Evolutionary conservation across 2,113 vertebrate species (phyloP).

Genomic region (Rhinichthys klamathensis): DNA sequence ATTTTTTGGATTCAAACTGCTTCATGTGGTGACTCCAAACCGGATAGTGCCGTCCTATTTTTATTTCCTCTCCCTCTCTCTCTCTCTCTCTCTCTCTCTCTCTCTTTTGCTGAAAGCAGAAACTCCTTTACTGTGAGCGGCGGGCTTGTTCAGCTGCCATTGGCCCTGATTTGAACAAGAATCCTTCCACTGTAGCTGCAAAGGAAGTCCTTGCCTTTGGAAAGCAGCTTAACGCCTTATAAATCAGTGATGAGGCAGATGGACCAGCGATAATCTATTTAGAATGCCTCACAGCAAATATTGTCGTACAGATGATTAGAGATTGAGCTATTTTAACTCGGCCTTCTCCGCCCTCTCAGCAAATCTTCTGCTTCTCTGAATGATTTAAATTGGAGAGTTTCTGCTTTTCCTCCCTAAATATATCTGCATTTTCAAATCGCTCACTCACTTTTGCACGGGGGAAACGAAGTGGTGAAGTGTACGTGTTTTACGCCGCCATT

Average conservation of each 20-base stretch:
- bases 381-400: conserved; percentile 60
- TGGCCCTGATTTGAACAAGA: conserved; percentile 88
- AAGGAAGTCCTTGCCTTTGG: conserved; percentile 88
- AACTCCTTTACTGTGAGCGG: conserved; percentile 64
- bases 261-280: conserved; percentile 99
- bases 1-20: conserved; percentile 87
- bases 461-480: conserved; percentile 24
- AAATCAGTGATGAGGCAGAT: conserved; percentile 99
- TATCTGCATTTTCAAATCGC: conserved; percentile 77
- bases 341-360: conserved; percentile 71
- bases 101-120: conserved; percentile 77
- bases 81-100: conserved; percentile 4
- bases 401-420: conserved; percentile 58
- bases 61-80: conserved; percentile 80
- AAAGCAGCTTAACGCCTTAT: conserved; percentile 99
- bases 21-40: conserved; percentile 61
- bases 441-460: conserved; percentile 69
- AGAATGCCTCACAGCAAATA: conserved; percentile 99
- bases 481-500: conserved; percentile 39
- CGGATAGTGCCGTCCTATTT: conserved; percentile 83
- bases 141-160: conserved; percentile 81
- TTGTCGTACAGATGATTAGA: conserved; percentile 99
- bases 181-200: conserved; percentile 87
- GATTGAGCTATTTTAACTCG: conserved; percentile 92
- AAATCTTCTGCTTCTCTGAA: conserved; percentile 67